Conservation (phyloP, 2,888 invertebrate genomes). For the Agriopis leucophaearia region DNA sequence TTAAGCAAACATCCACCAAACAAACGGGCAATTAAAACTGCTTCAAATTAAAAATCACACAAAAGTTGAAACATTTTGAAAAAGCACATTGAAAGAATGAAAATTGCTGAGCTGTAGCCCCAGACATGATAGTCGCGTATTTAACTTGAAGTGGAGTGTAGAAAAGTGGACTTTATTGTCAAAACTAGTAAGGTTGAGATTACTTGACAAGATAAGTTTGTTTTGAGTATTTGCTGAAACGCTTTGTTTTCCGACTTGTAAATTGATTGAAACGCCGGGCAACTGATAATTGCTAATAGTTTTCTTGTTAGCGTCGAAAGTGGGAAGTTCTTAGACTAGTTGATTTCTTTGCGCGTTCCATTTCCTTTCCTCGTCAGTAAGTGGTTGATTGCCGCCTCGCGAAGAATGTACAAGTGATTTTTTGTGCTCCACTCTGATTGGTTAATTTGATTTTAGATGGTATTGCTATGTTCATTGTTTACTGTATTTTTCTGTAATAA, state of each 20-base stretch:
- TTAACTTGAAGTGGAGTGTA: conserved; percentile 5
- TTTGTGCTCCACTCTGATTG: conserved; percentile 24
- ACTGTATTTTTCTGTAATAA: no score
- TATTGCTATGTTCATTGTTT: background rate
- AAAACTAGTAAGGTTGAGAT: conserved; percentile 26
- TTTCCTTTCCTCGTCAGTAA: conserved; percentile 58
- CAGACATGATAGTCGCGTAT: conserved; percentile 59
- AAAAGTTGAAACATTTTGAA: conserved; percentile 47
- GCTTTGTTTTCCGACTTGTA: conserved; percentile 74
- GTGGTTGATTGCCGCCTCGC: conserved; percentile 61
- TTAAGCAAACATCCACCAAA: conserved; percentile 39
- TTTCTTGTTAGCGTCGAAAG: conserved; percentile 77
- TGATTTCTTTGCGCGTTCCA: conserved; percentile 68
- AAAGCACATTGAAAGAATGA: conserved; percentile 55
- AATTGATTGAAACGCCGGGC: conserved; percentile 80
- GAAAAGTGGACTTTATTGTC: conserved; percentile 45
- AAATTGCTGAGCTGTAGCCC: conserved; percentile 65
- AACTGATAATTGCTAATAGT: conserved; percentile 82
- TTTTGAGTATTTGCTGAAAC: conserved; percentile 61
- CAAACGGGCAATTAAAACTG: conserved; percentile 47
- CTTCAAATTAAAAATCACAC: conserved; percentile 50
- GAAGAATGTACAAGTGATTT: conserved; percentile 39
- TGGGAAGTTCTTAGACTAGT: conserved; percentile 68
- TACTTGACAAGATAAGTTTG: conserved; percentile 38
- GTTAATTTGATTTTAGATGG: conserved; percentile 21